Conservation (phyloP, 2,888 invertebrate genomes). For the Brachylomia viminalis region DNA sequence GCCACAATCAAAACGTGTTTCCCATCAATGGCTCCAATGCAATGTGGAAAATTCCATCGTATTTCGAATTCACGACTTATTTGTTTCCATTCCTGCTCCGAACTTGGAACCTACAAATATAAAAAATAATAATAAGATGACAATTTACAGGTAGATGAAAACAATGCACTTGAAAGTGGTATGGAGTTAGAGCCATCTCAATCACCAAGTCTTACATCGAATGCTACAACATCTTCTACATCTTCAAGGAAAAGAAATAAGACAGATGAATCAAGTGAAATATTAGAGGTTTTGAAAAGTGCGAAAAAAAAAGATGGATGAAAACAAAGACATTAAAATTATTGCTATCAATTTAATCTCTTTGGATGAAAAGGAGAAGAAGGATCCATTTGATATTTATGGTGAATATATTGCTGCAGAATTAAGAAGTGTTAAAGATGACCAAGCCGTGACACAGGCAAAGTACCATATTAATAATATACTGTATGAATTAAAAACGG, state of each 20-base stretch:
- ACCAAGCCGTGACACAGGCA: no score
- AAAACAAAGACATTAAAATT: no score
- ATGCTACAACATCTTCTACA: slow-evolving; percentile 62
- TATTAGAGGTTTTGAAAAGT: no score
- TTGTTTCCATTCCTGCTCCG: slow-evolving; percentile 52
- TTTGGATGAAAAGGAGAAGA: no score
- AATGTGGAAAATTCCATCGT: slow-evolving; percentile 65
- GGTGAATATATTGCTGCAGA: no score
- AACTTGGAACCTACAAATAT: slow-evolving; percentile 63
- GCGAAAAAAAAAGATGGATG: no score
- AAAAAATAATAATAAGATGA: slow-evolving; percentile 55
- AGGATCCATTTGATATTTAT: no score
- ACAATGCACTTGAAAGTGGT: slow-evolving; percentile 53
- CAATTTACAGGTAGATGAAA: slow-evolving; percentile 55
- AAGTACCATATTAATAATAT: no score
- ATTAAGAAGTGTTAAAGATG: no score
- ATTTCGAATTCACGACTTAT: slow-evolving; percentile 55
- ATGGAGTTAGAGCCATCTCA: slow-evolving; percentile 62
- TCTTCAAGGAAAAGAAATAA: slow-evolving; percentile 63
- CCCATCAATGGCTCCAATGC: slow-evolving; percentile 54
- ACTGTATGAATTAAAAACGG: no score
- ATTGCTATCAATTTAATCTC: no score
- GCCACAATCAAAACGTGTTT: slow-evolving; percentile 61
- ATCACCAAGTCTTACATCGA: slow-evolving; percentile 59
- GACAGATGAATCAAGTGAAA: no score